Base-by-base conservation (phyloP, 2,797 vertebrate species). In the Poecilia wingei region DNA sequence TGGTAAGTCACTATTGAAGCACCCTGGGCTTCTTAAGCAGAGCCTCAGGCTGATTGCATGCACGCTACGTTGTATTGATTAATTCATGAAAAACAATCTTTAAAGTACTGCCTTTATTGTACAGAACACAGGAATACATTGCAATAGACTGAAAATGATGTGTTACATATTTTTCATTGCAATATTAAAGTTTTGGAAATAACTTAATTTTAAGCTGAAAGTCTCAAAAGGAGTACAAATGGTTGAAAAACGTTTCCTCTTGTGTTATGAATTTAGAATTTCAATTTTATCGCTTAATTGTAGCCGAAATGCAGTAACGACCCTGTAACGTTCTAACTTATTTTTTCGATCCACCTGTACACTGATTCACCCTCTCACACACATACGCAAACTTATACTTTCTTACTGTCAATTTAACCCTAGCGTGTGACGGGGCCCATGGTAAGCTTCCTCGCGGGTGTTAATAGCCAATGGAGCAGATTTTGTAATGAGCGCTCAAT, bases 401-500 rank as follows among this genome's bases (percentile, higher is more conserved):
- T 91, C 92, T 95, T 96, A 98, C 97, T 98, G 97, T 98, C 97
- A 97, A 98, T 98, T 98, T 98, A 98, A 98, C 97, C 97, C 95
- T 96, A 88, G 95, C 97, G 96, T 97, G 96, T 98, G 96, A 97
- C 96, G 96, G 97, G 96, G 86, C 95, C 96, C 95, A 94, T 96
- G 96, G 96, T 96, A 96, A 96, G 97, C 96, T 88, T 93, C 92
- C 91, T 94, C 95, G 97, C 95, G 96, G 97, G 97, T 97, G 97
- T 97, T 97, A 97, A 99, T 98, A 97, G 97, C 97, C 97, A 97
- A 96, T 97, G 96, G 96, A 97, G 96, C 98, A 97, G 97, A 98
- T 97, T 97, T 97, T 96, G 95, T 97, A 97, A 98, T 97, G 97
- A 97, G 96, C 97, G 97, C 98, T 98, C 97, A 98, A 97, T 98